Conservation (phyloP, 2,888 invertebrate species). For the Empis livida region DNA sequence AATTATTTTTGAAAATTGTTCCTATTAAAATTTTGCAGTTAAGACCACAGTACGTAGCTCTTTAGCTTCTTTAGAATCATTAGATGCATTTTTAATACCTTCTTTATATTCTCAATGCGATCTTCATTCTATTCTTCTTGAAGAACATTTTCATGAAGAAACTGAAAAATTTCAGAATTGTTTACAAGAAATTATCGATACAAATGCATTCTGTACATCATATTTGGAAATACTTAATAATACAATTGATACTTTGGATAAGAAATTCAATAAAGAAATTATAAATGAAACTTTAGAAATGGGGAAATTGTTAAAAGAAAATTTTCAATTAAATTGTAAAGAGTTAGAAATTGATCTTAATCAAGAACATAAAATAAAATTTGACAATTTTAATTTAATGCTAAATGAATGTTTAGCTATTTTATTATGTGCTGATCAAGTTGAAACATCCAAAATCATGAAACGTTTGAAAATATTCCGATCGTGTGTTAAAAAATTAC, state of each 20-base stretch:
- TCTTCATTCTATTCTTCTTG: conserved; percentile 24
- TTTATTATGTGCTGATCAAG: conserved; percentile 24
- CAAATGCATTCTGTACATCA: conserved; percentile 23
- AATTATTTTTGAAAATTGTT: not conserved
- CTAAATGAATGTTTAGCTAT: conserved; percentile 29
- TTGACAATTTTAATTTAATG: conserved; percentile 23
- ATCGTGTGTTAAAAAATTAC: conserved; percentile 24
- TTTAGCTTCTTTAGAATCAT: conserved; percentile 31
- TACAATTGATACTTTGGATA: conserved; percentile 14
- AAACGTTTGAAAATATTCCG: conserved; percentile 32
- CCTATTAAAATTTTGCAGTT: conserved; percentile 14
- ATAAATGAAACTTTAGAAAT: conserved; percentile 22
- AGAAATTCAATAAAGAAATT: conserved; percentile 19
- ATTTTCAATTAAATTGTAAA: conserved; percentile 23
- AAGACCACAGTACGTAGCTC: conserved; percentile 28
- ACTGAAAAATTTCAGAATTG: conserved; percentile 22
- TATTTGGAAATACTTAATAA: conserved; percentile 23
- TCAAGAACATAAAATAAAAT: conserved; percentile 15
- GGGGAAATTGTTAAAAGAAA: conserved; percentile 24
- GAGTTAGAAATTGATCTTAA: conserved; percentile 14
- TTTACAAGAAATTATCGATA: conserved; percentile 30
- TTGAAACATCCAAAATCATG: conserved; percentile 23
- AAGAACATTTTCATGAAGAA: conserved; percentile 32
- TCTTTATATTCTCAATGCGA: conserved; percentile 22
- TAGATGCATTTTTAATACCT: conserved; percentile 31